A percentile compares a stretch with the other conserved stretches of the same genome.
These are phyloP conservation scores for Aurelia coerulea DNA, from an alignment of 30 jellyfish, hydroid and myxozoan genomes.

Conservation along the genomic window DNA sequence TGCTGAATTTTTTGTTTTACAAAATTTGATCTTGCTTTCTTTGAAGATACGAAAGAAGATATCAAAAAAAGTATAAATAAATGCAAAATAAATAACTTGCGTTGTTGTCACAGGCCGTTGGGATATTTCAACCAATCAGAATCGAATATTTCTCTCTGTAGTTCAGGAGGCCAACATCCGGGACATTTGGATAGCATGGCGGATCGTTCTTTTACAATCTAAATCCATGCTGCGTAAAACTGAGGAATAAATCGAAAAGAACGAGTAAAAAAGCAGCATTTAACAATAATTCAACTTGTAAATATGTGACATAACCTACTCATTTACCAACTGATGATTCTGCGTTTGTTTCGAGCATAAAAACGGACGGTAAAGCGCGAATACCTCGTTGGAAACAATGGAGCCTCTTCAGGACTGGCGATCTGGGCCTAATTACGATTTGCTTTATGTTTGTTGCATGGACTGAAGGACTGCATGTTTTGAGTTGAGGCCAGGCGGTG, in stretches of 20 bases:
- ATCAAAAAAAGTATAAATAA: no score
- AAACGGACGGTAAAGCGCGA: slow-evolving; percentile 5
- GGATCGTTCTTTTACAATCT: slow-evolving; percentile 74
- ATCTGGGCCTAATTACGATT: no score
- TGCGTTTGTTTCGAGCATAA: no score
- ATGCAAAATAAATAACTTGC: no score
- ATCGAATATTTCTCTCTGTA: slow-evolving; percentile 25
- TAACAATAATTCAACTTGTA: neutral
- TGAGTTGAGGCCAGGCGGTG: no score
- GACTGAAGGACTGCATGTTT: no score
- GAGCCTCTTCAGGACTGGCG: no score
- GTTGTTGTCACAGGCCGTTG: neutral
- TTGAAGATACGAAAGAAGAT: no score
- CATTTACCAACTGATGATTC: no score
- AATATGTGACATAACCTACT: slow-evolving; percentile 25
- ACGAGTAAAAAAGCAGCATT: slow-evolving; percentile 4
- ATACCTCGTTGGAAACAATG: slow-evolving; percentile 1
- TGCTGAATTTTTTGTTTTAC: no score
- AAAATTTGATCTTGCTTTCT: no score
- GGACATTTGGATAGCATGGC: slow-evolving; percentile 92
- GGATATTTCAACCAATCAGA: slow-evolving; percentile 59
- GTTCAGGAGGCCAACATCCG: slow-evolving; percentile 65
- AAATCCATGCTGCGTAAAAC: slow-evolving; percentile 75
- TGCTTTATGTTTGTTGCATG: no score
- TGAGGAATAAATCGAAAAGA: slow-evolving; percentile 26